Evolutionary conservation across 2,797 vertebrate genomes (phyloP).

Genomic region (Spizella passerina): DNA sequence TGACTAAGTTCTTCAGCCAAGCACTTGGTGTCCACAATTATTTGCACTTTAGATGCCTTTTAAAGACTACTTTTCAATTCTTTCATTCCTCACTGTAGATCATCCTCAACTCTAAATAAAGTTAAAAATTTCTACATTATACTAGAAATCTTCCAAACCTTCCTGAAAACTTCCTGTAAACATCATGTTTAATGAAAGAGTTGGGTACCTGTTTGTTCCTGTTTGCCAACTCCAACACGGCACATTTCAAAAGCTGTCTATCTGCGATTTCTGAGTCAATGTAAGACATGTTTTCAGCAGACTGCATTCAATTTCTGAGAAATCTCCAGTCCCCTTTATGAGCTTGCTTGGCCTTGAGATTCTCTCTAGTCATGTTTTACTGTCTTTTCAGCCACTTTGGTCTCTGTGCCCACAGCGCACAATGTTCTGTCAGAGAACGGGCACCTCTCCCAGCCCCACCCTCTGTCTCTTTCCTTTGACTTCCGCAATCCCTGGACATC

Average conservation of each 20-base stretch:
- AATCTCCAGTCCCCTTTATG: background rate
- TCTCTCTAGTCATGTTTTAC: background rate
- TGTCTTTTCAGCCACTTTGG: background rate
- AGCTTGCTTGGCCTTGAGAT: background rate
- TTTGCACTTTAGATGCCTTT: background rate
- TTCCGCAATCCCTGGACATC: too few relatives aligned
- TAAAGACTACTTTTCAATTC: background rate
- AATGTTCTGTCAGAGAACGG: fast-evolving
- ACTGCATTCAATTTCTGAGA: background rate
- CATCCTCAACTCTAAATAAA: background rate
- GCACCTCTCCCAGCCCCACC: background rate
- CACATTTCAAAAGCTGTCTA: background rate
- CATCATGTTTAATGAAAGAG: background rate
- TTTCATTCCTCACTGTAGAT: background rate
- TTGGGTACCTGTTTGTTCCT: background rate
- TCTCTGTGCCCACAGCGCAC: background rate
- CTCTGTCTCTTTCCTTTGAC: background rate
- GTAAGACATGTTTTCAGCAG: background rate
- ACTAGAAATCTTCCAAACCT: background rate
- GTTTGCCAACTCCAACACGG: background rate
- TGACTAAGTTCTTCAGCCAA: background rate
- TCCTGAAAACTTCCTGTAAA: background rate
- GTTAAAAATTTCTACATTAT: background rate
- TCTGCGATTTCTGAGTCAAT: background rate
- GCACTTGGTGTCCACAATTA: background rate